A percentile compares a stretch with the other conserved stretches of the same genome.
Evolutionary conservation across 1,140 invertebrate species (phyloP).

Genomic region (Neodiprion lecontei): DNA sequence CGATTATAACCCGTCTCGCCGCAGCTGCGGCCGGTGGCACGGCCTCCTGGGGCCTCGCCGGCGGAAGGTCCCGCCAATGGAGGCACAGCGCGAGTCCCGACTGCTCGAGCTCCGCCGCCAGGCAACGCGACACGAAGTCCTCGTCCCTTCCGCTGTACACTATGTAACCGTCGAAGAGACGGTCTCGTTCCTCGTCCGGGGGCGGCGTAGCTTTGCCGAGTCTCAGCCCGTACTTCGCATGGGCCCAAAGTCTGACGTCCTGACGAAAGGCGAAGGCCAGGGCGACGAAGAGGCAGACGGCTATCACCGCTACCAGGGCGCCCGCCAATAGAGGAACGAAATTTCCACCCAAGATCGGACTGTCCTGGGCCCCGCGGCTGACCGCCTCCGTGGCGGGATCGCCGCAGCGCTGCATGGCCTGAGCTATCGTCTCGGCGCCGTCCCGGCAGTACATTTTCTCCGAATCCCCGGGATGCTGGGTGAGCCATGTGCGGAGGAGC

Average conservation of each 20-base stretch:
- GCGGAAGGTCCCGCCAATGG: constrained; percentile 76
- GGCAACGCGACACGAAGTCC: constrained; percentile 77
- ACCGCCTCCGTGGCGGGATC: constrained; percentile 58
- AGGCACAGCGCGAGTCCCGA: constrained; percentile 75
- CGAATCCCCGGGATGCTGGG: constrained; percentile 72
- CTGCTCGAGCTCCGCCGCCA: constrained; percentile 82
- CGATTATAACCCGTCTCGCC: constrained; percentile 73
- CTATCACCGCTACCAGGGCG: constrained; percentile 74
- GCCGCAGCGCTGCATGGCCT: constrained; percentile 68
- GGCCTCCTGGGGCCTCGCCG: constrained; percentile 73
- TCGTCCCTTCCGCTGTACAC: constrained; percentile 88
- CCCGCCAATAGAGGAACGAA: constrained; percentile 79
- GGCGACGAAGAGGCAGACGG: constrained; percentile 72
- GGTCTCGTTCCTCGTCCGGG: constrained; percentile 71
- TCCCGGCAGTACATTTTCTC: constrained; percentile 72
- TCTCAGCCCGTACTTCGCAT: constrained; percentile 76
- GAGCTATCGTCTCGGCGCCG: constrained; percentile 65
- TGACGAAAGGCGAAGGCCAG: constrained; percentile 79
- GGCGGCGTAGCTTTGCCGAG: constrained; percentile 69
- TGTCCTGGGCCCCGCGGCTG: constrained; percentile 52
- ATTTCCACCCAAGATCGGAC: constrained; percentile 62
- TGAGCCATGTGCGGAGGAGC: constrained; percentile 78
- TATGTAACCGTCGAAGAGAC: constrained; percentile 86
- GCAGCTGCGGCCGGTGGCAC: constrained; percentile 81
- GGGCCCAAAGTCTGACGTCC: constrained; percentile 76